Percentiles rank a stretch among this genome's conserved stretches.
These are phyloP conservation scores for Tenrec ecaudatus DNA, from an alignment of 2,113 vertebrate genomes.

Conservation along the genomic window DNA sequence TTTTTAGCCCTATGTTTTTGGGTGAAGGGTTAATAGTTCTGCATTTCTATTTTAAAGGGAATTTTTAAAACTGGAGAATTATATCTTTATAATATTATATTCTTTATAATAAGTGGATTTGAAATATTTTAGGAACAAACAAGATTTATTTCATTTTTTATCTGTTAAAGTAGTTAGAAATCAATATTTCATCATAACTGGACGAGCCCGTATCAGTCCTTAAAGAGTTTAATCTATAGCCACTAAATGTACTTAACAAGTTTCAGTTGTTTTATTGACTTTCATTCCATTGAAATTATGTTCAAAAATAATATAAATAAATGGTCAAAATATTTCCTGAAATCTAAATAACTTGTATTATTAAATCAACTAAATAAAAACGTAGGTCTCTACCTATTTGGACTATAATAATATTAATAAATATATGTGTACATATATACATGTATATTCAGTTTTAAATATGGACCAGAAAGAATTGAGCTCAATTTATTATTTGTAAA, in stretches of 20 bases:
- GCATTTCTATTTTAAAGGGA: not conserved
- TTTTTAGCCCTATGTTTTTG: not conserved
- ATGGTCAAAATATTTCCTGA: not conserved
- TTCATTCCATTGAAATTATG: conserved; percentile 30
- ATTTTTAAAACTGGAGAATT: not conserved
- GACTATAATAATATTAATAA: not conserved
- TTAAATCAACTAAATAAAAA: conserved; percentile 20
- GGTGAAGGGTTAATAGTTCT: not conserved
- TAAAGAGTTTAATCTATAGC: conserved; percentile 47
- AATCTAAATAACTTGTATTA: not conserved
- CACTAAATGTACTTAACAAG: not conserved
- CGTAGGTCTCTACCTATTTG: not conserved
- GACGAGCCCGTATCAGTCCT: conserved; percentile 34
- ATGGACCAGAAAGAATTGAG: not conserved
- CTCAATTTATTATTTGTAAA: conserved; percentile 26
- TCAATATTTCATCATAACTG: conserved; percentile 64
- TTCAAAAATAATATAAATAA: not conserved
- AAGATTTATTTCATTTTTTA: conserved; percentile 12
- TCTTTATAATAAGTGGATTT: not conserved
- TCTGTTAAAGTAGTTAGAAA: conserved; percentile 22
- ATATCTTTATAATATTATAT: conserved; percentile 21
- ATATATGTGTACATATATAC: too few species aligned
- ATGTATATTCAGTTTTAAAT: not conserved
- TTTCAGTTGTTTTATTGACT: conserved; percentile 21
- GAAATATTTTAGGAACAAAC: not conserved